These are phyloP conservation scores for Plutomurus gul DNA, from an alignment of 1,140 invertebrate species.

Conservation along the genomic window DNA sequence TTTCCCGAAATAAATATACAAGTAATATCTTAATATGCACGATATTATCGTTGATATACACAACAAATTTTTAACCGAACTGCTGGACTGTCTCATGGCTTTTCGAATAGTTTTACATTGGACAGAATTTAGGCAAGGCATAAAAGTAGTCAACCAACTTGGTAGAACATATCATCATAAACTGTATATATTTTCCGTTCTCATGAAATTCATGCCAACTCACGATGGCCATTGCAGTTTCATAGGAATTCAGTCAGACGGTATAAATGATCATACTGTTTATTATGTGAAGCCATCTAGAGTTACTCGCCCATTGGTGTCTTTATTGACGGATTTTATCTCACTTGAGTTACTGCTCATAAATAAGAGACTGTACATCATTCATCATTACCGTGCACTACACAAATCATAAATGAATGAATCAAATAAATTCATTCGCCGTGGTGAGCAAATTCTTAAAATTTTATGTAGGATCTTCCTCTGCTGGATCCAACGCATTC, in stretches of 20 bases:
- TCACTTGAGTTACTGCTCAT: neutral
- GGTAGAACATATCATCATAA: neutral
- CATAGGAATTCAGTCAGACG: neutral
- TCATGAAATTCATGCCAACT: neutral
- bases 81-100: too few relatives aligned
- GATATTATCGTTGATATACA: too few relatives aligned
- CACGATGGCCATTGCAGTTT: neutral
- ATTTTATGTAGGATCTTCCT: too few relatives aligned
- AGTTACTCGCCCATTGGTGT: neutral
- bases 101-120: too few relatives aligned
- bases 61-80: too few relatives aligned
- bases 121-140: too few relatives aligned
- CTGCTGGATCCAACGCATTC: too few relatives aligned
- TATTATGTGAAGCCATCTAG: neutral
- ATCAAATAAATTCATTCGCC: neutral
- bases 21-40: too few relatives aligned
- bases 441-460: neutral
- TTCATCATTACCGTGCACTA: neutral
- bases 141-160: too few relatives aligned
- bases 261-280: neutral
- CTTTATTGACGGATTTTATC: slow-evolving; percentile 3
- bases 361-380: neutral
- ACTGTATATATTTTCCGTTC: too few relatives aligned
- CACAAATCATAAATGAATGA: neutral
- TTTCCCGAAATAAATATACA: too few relatives aligned